phyloP scores from a whole-genome alignment of 2,888 invertebrate genomes.

The Ormyrus thymus region DNA sequence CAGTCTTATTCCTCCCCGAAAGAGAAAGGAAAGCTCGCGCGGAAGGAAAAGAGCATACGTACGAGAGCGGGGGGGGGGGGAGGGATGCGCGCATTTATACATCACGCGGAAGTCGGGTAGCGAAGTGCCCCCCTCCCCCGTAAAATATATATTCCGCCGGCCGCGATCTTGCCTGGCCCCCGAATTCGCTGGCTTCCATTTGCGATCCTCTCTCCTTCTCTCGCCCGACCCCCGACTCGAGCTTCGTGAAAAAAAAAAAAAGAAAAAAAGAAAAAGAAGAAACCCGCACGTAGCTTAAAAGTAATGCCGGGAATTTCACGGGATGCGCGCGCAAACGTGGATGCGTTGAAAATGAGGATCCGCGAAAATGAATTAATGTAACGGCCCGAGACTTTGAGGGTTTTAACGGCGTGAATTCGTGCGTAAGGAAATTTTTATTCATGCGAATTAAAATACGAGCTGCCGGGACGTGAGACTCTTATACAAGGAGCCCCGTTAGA shows the following conservation, averaged over 20 bases:
- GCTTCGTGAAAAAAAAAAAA: too few species aligned
- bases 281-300: not conserved
- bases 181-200: slow-evolving; percentile 22
- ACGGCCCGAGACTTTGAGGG: too few species aligned
- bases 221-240: too few species aligned
- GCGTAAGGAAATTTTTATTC: too few species aligned
- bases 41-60: slow-evolving; percentile 27
- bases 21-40: not conserved
- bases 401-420: too few species aligned
- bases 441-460: too few species aligned
- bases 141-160: slow-evolving; percentile 38
- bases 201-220: slow-evolving; percentile 4
- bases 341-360: too few species aligned
- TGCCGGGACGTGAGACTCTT: too few species aligned
- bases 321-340: too few species aligned
- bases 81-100: slow-evolving; percentile 25
- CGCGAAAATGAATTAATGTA: too few species aligned
- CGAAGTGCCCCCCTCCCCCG: slow-evolving; percentile 20
- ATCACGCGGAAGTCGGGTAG: slow-evolving; percentile 2
- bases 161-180: slow-evolving; percentile 21
- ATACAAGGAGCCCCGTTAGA: too few species aligned
- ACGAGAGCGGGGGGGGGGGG: not conserved
- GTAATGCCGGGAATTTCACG: not conserved
- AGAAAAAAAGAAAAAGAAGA: not conserved
- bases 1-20: not conserved